Evolutionary conservation across 2,113 vertebrate genomes (phyloP).

Genomic region (Meleagris gallopavo): DNA sequence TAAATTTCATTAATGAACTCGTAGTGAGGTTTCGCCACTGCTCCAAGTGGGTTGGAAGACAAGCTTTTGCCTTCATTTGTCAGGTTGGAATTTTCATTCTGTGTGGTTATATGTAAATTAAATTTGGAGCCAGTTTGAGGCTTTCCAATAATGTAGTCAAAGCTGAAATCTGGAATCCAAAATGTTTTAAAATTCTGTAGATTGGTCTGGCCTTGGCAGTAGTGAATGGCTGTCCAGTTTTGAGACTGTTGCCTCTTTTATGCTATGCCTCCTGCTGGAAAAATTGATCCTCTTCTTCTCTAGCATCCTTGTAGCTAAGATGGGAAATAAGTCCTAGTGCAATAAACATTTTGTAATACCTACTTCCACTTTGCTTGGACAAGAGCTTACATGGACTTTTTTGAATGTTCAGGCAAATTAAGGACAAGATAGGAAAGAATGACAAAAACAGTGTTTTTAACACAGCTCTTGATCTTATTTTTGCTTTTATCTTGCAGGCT

Average conservation of each 20-base stretch:
- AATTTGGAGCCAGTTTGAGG: neutral
- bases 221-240: neutral
- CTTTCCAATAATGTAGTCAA: neutral
- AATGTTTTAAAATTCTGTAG: neutral
- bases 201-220: neutral
- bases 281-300: neutral
- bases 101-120: accelerated
- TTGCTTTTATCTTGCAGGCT: slow-evolving; percentile 66
- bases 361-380: neutral
- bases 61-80: slow-evolving; percentile 83
- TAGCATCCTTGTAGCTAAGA: neutral
- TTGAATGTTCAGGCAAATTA: neutral
- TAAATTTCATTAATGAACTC: slow-evolving; percentile 78
- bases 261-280: neutral
- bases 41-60: slow-evolving; percentile 81
- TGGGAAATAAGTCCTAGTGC: neutral
- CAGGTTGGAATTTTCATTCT: slow-evolving; percentile 70
- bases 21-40: slow-evolving; percentile 73
- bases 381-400: neutral
- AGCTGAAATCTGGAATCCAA: neutral
- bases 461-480: neutral
- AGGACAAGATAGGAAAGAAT: neutral
- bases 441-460: neutral
- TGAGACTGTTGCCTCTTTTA: neutral
- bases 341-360: neutral